These are phyloP conservation scores for Tenthredo distinguenda DNA, from an alignment of 2,888 invertebrate species.

Conservation along the genomic window DNA sequence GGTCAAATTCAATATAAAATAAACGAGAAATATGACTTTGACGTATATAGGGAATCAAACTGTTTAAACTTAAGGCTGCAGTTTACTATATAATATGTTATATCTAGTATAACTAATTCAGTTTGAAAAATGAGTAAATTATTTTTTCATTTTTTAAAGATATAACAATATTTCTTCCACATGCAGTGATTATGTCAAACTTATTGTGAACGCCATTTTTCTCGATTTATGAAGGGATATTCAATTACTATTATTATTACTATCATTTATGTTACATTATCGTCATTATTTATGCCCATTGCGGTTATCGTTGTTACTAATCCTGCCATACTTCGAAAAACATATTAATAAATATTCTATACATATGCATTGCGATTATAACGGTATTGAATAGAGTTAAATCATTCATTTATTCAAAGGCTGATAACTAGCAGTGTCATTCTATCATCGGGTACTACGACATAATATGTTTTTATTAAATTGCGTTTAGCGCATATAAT, in stretches of 20 bases:
- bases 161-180: not conserved
- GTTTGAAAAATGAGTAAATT: not conserved
- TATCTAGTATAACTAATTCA: not conserved
- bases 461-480: not conserved
- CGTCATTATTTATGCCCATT: conserved; percentile 20
- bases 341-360: not conserved
- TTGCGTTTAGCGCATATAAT: not conserved
- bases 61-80: not conserved
- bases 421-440: conserved; percentile 35
- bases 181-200: not conserved
- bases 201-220: not conserved
- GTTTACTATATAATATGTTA: not conserved
- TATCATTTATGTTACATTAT: conserved; percentile 23
- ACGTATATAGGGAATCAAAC: not conserved
- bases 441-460: conserved; percentile 23
- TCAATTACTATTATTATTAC: conserved; percentile 3
- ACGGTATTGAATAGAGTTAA: conserved; percentile 9
- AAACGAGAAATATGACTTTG: conserved; percentile 10
- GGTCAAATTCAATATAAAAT: not conserved
- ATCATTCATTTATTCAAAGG: conserved; percentile 46
- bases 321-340: conserved; percentile 34
- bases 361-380: not conserved
- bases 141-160: not conserved
- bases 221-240: conserved; percentile 11
- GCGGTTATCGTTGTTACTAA: conserved; percentile 19